Conservation (phyloP, 2,888 invertebrate species). For the Cancer borealis region DNA sequence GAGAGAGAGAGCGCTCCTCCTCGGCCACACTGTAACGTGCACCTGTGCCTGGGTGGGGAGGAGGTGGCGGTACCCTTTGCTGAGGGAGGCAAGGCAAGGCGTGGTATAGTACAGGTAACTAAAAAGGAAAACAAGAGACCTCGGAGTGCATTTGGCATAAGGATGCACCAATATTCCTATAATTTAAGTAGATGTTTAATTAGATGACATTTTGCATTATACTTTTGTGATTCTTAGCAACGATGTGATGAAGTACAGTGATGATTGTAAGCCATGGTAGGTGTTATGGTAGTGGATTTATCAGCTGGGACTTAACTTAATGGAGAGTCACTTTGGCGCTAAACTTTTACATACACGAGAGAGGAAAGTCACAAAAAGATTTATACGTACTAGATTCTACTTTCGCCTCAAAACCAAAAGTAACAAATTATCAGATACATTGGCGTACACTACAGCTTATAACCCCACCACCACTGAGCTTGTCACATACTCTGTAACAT, state of each 20-base stretch:
- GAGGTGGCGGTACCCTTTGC: background rate
- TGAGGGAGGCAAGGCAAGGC: slow-evolving; percentile 34
- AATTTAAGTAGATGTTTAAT: slow-evolving; percentile 74
- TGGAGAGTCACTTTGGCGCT: background rate
- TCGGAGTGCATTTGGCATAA: slow-evolving; percentile 73
- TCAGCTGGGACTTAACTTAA: background rate
- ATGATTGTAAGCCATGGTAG: slow-evolving; percentile 51
- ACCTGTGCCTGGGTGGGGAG: slow-evolving; percentile 22
- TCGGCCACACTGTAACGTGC: background rate
- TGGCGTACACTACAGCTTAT: background rate
- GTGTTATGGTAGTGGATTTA: background rate
- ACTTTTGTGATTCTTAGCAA: slow-evolving; percentile 64
- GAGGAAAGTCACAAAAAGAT: background rate
- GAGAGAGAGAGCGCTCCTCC: background rate
- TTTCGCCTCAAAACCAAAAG: background rate
- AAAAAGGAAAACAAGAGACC: slow-evolving; percentile 69
- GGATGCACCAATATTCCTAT: slow-evolving; percentile 72
- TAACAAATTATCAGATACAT: background rate
- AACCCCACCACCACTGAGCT: slow-evolving; percentile 58
- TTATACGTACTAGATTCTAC: background rate
- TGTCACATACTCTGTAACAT: slow-evolving; percentile 66
- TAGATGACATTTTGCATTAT: slow-evolving; percentile 68
- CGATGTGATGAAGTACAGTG: slow-evolving; percentile 62
- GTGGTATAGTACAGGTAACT: slow-evolving; percentile 64
- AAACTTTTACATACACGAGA: background rate